phyloP scores from a whole-genome alignment of 2,113 vertebrate species.

The Lamprotornis superbus region DNA sequence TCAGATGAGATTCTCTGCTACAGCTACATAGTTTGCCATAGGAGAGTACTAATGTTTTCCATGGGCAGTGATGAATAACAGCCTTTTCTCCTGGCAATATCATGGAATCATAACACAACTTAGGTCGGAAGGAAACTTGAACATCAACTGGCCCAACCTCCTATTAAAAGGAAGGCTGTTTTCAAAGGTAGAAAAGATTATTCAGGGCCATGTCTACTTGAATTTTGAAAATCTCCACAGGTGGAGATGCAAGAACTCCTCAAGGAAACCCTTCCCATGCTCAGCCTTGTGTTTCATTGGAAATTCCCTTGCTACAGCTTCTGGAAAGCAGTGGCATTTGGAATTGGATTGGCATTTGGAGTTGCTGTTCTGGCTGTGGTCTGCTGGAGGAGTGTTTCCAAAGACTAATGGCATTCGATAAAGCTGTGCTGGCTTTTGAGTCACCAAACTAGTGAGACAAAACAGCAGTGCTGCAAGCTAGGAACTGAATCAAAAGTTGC shows the following conservation, averaged over 20 bases:
- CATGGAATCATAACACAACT: neutral
- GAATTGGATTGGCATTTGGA: neutral
- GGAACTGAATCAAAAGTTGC: neutral
- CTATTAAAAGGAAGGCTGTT: neutral
- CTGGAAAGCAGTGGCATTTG: neutral
- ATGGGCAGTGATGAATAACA: neutral
- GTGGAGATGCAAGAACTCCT: neutral
- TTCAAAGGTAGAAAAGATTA: neutral
- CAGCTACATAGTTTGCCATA: neutral
- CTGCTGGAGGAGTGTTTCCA: neutral
- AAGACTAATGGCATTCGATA: neutral
- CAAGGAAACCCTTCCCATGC: neutral
- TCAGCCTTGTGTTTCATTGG: neutral
- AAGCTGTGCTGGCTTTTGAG: neutral
- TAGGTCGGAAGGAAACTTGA: neutral
- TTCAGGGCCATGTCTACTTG: neutral
- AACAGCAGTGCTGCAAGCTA: neutral
- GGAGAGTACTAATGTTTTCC: neutral
- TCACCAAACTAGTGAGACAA: neutral
- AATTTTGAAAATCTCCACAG: neutral
- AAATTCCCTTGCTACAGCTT: neutral
- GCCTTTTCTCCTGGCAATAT: neutral
- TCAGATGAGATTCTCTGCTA: neutral
- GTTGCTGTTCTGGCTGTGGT: neutral
- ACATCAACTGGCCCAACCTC: neutral